Base-by-base conservation (phyloP, 2,888 invertebrate species). In the Thera britannica region DNA sequence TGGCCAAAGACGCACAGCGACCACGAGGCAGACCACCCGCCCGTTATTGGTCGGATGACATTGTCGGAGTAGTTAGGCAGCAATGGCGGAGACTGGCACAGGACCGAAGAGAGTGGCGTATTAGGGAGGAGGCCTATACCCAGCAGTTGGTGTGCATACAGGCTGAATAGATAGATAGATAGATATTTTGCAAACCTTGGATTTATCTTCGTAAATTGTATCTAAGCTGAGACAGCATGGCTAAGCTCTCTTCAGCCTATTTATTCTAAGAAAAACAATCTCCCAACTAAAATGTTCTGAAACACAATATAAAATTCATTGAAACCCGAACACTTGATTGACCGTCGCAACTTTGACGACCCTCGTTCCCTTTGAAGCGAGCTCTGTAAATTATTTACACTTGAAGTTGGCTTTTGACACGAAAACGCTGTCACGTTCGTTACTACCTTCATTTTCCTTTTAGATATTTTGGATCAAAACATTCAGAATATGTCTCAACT, bases 321-420 rank as follows among this genome's bases (percentile, higher is more conserved):
- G 65, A 55, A 58, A 55, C 58, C 62, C 58, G 55, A 68, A 65
- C 60, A 58, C 65, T 62, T 62, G 65, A 68, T 65, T 61, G 62
- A 56, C 62, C 49, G 61, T 68, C 49, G 9, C 41, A 68, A 68
- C 62, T 68, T 65, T 49, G 56, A 49, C 38, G 61, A 56, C 61
- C 51, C 65, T 49, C 65, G 52, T 60, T 66, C 49, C 65, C 72
- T 74, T 72, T 72, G 72, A 74, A 72, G 68, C 48, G 38, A 64
- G 59, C 58, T 67, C 52, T 48, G 60, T 68, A 65, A 72, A 71
- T 69, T 49, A 72, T 65, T 68, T 67, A 69, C 62, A 55, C 62
- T 54, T 62, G 11, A 55, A 58, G 51, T 65, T 68, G 59, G 62
- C 58, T 67, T 72, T 71, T 71, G 71, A 73, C 69, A 65, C 56